A percentile compares a stretch with the other conserved stretches of the same genome.
Evolutionary conservation across 1,140 invertebrate genomes (phyloP).

Genomic region (Andricus grossulariae): DNA sequence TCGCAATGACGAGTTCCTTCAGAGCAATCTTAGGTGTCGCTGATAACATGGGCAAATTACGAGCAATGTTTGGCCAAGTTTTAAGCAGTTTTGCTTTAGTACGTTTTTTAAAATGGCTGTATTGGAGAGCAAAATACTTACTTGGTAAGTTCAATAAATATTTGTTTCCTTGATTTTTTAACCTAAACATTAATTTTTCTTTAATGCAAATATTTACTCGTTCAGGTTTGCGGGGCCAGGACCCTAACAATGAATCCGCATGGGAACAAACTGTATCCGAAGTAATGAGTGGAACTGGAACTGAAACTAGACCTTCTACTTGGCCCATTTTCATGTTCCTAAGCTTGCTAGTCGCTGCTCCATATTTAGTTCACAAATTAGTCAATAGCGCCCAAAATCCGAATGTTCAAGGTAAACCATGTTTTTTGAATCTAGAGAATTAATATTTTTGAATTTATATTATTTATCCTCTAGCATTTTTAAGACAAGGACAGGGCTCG

Average conservation of each 20-base stretch:
- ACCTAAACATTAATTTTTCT: conserved; percentile 24
- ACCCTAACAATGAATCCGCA: conserved; percentile 70
- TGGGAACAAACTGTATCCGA: conserved; percentile 67
- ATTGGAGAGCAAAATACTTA: conserved; percentile 83
- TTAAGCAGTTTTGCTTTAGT: conserved; percentile 90
- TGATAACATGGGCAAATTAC: conserved; percentile 92
- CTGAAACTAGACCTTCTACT: conserved; percentile 72
- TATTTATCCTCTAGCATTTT: no score
- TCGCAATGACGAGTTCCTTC: conserved; percentile 96
- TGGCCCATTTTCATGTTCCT: conserved; percentile 90
- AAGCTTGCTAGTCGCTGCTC: conserved; percentile 90
- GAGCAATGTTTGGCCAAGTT: conserved; percentile 88
- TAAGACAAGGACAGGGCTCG: no score
- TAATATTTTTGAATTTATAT: no score
- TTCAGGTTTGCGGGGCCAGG: conserved; percentile 72
- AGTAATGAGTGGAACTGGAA: conserved; percentile 58
- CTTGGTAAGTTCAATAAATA: conserved; percentile 77
- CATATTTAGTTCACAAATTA: conserved; percentile 93
- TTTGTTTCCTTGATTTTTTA: conserved; percentile 46
- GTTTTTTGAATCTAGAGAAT: no score
- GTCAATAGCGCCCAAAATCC: conserved; percentile 73
- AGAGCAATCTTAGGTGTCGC: conserved; percentile 95
- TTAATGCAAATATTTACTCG: conserved; percentile 56
- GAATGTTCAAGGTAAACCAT: conserved; percentile 74
- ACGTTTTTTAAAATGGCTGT: conserved; percentile 86